phyloP scores from a whole-genome alignment of 2,797 vertebrate species.

The Hybognathus amarus region DNA sequence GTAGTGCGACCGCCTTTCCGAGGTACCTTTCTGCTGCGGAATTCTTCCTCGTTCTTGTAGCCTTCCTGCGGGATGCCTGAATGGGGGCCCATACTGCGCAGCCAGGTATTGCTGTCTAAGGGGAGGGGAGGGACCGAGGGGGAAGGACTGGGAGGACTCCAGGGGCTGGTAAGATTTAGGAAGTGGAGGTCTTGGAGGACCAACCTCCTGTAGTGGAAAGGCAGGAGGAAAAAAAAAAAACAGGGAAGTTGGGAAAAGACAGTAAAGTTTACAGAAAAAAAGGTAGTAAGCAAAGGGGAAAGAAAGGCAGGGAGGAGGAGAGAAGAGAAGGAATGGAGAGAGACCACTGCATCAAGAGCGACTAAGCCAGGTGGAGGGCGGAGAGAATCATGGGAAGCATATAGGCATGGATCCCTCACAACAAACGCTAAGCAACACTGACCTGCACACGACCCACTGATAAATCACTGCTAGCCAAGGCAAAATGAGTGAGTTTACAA shows the following conservation, averaged over 20 bases:
- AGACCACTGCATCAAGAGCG: conserved; percentile 67
- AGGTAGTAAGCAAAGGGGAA: no score
- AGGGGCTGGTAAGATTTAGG: conserved; percentile 95
- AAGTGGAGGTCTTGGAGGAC: conserved; percentile 92
- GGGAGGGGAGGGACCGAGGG: conserved; percentile 83
- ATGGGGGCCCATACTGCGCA: conserved; percentile 67
- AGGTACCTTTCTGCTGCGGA: conserved; percentile 85
- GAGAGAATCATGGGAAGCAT: conserved; percentile 65
- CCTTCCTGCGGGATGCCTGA: conserved; percentile 64
- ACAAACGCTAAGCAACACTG: conserved; percentile 35
- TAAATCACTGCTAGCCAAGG: conserved; percentile 1
- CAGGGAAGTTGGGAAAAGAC: conserved; percentile 24
- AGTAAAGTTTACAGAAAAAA: conserved; percentile 14
- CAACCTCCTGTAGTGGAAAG: conserved; percentile 85
- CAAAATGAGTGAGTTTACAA: neutral
- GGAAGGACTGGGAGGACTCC: conserved; percentile 84
- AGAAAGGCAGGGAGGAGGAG: conserved; percentile 25
- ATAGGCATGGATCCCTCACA: conserved; percentile 50
- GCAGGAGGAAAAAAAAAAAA: conserved; percentile 67
- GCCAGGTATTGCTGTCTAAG: conserved; percentile 77
- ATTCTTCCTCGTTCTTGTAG: conserved; percentile 73
- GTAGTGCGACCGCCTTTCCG: conserved; percentile 2
- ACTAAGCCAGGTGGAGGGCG: conserved; percentile 69
- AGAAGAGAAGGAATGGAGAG: conserved; percentile 39
- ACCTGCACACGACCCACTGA: conserved; percentile 30